phyloP scores from a whole-genome alignment of 2,797 vertebrate genomes.

The Sebastes nivosus region DNA sequence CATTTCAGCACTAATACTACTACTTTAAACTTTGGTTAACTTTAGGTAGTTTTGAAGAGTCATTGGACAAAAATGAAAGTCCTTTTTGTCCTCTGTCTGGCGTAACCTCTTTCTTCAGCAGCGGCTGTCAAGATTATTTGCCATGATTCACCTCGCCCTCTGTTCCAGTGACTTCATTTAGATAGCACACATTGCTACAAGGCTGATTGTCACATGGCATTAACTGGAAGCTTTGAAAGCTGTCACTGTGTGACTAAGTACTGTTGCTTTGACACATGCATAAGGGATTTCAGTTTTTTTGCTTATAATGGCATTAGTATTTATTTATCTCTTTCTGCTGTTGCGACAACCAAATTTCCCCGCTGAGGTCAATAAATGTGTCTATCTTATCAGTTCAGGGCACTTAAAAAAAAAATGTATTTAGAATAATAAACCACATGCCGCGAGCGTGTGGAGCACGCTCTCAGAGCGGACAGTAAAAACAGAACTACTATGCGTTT shows the following conservation, averaged over 20 bases:
- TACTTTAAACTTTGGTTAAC: neutral
- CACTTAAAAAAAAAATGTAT: too few species aligned
- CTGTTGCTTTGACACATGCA: conserved; percentile 14
- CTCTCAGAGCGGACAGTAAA: too few species aligned
- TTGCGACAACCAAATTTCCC: too few species aligned
- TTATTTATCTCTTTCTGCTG: too few species aligned
- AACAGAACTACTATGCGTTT: too few species aligned
- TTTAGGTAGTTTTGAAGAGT: neutral
- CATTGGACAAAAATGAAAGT: neutral
- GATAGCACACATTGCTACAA: conserved; percentile 43
- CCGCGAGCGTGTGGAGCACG: too few species aligned
- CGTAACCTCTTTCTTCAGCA: neutral
- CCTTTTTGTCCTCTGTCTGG: conserved; percentile 3
- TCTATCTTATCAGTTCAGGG: too few species aligned
- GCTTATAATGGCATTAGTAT: conserved; percentile 3
- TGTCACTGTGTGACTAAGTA: conserved; percentile 9
- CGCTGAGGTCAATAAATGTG: too few species aligned
- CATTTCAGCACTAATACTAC: neutral
- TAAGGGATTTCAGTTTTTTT: conserved; percentile 20
- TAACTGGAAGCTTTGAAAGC: conserved; percentile 60
- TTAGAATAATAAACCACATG: too few species aligned
- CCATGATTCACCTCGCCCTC: conserved; percentile 35
- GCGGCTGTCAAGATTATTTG: conserved; percentile 54
- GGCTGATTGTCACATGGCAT: conserved; percentile 56
- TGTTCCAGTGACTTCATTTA: conserved; percentile 32